These are phyloP conservation scores for Dynastes hyllus DNA, from an alignment of 2,888 invertebrate genomes.

Conservation along the genomic window DNA sequence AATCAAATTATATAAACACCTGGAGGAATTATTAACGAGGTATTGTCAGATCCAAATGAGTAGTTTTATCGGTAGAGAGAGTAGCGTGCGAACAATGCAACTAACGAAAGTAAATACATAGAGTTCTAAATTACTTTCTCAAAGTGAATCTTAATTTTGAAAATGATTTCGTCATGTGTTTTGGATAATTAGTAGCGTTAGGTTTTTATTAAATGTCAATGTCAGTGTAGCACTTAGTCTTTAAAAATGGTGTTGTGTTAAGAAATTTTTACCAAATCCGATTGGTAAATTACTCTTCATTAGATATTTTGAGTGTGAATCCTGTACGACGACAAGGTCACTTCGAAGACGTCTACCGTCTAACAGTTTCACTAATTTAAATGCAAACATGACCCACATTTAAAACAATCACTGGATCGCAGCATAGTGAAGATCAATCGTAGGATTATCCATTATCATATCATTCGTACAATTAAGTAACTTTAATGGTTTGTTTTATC, in stretches of 20 bases:
- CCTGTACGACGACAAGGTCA: constrained; percentile 6
- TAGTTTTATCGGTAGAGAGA: not conserved
- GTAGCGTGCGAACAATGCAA: constrained; percentile 1
- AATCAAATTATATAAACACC: constrained; percentile 10
- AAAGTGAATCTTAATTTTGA: constrained; percentile 1
- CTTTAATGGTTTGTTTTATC: not conserved
- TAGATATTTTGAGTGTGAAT: constrained; percentile 44
- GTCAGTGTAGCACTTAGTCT: not conserved
- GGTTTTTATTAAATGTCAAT: not conserved
- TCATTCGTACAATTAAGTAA: constrained; percentile 35
- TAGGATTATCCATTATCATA: constrained; percentile 33
- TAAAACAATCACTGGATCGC: constrained; percentile 44
- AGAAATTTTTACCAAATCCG: constrained; percentile 28
- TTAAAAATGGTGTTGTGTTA: not conserved
- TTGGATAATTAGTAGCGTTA: not conserved
- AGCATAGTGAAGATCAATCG: constrained; percentile 15
- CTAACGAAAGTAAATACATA: constrained; percentile 3
- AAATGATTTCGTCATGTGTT: not conserved
- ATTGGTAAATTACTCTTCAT: constrained; percentile 40
- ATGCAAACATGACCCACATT: constrained; percentile 46
- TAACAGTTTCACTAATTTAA: constrained; percentile 44
- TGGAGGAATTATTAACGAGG: constrained; percentile 7
- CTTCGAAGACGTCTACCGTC: not conserved
- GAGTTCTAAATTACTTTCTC: not conserved
- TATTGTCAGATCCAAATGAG: not conserved